phyloP scores from a whole-genome alignment of 2,888 invertebrate genomes.

The Nephrocerus scutellatus region DNA sequence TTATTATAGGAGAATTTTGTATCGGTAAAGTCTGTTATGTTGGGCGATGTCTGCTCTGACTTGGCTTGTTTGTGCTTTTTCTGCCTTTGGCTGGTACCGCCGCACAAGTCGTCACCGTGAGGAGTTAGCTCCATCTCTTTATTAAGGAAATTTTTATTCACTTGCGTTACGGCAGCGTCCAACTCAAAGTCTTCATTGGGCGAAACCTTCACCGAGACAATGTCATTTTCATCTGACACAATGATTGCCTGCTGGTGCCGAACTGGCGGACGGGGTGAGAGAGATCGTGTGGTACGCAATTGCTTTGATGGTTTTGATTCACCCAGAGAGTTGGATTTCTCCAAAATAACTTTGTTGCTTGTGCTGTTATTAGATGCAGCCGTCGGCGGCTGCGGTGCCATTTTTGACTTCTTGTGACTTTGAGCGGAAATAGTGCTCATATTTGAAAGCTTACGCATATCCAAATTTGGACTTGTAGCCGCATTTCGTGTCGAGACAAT shows the following conservation, averaged over 20 bases:
- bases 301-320: constrained; percentile 33
- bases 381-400: no score
- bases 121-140: no score
- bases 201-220: constrained; percentile 32
- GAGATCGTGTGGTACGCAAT: constrained; percentile 31
- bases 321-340: constrained; percentile 35
- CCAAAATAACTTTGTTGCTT: constrained; percentile 21
- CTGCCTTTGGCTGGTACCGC: no score
- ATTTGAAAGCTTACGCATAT: constrained; percentile 44
- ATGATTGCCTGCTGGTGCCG: constrained; percentile 34
- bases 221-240: constrained; percentile 32
- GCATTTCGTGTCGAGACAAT: constrained; percentile 45
- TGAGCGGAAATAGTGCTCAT: constrained; percentile 13
- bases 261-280: constrained; percentile 34
- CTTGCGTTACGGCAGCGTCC: constrained; percentile 4
- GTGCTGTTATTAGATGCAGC: neutral
- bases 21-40: constrained; percentile 35
- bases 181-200: constrained; percentile 30
- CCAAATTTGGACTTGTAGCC: constrained; percentile 38
- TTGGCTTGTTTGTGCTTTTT: constrained; percentile 34
- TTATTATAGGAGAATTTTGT: constrained; percentile 31
- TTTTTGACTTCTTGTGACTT: constrained; percentile 6
- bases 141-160: constrained; percentile 19
- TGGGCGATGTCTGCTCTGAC: constrained; percentile 48
- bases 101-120: no score